Percentiles rank a stretch among this genome's conserved stretches.
These are phyloP conservation scores for Choreutis nemorana DNA, from an alignment of 2,888 invertebrate species.

Conservation along the genomic window DNA sequence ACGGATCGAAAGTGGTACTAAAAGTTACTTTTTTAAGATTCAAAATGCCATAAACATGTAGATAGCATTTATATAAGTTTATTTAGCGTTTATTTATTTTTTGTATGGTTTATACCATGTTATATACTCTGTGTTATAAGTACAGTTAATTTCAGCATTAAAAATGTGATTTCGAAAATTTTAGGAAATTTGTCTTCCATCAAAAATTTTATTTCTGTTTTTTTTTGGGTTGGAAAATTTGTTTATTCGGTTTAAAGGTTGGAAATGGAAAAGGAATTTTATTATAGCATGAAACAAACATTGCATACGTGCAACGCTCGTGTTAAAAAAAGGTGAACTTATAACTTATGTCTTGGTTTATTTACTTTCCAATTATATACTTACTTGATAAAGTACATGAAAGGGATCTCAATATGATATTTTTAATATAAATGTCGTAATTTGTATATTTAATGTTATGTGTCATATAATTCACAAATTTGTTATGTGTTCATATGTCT, in stretches of 20 bases:
- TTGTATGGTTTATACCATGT: slow-evolving; percentile 6
- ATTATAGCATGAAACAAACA: slow-evolving; percentile 27
- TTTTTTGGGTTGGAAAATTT: slow-evolving; percentile 15
- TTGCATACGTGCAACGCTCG: slow-evolving; percentile 48
- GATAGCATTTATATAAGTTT: slow-evolving; percentile 25
- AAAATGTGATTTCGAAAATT: too few relatives aligned
- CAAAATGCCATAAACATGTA: too few relatives aligned
- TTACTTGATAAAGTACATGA: slow-evolving; percentile 31
- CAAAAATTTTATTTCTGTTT: slow-evolving; percentile 15
- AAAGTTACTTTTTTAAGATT: too few relatives aligned
- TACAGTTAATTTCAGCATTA: too few relatives aligned
- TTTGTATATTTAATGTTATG: slow-evolving; percentile 32
- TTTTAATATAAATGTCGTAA: slow-evolving; percentile 30
- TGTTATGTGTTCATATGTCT: too few relatives aligned
- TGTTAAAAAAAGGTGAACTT: slow-evolving; percentile 53
- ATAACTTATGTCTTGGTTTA: slow-evolving; percentile 49
- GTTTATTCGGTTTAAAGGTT: too few relatives aligned
- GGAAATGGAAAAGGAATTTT: slow-evolving; percentile 6
- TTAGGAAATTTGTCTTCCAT: slow-evolving; percentile 33
- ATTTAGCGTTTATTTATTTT: slow-evolving; percentile 11
- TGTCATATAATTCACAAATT: slow-evolving; percentile 16
- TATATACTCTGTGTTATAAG: too few relatives aligned
- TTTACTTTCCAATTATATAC: slow-evolving; percentile 18
- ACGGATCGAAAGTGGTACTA: too few relatives aligned
- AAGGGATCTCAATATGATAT: slow-evolving; percentile 52